Evolutionary conservation across 1,140 invertebrate species (phyloP).

Genomic region (Hylyphantes graminicola): DNA sequence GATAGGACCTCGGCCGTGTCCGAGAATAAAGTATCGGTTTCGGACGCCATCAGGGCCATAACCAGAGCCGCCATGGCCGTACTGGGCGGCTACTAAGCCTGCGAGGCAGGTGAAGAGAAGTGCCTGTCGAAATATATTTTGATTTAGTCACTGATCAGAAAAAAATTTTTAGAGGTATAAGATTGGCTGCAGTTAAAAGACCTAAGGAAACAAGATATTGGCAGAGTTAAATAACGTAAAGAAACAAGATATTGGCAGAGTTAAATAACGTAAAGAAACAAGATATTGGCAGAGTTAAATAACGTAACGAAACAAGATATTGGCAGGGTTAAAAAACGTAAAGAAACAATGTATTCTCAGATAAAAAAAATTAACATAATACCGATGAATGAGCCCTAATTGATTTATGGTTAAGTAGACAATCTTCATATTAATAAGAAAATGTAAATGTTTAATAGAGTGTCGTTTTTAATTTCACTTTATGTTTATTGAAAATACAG

Average conservation of each 20-base stretch:
- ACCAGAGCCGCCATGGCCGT: constrained; percentile 23
- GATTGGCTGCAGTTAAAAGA: neutral
- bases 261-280: neutral
- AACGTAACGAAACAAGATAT: too few relatives aligned
- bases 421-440: too few relatives aligned
- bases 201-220: neutral
- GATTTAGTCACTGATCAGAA: neutral
- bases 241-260: neutral
- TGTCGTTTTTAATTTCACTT: too few relatives aligned
- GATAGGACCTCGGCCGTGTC: constrained; percentile 42
- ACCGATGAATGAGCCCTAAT: too few relatives aligned
- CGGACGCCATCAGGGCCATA: constrained; percentile 46
- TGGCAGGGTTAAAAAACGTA: neutral
- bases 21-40: constrained; percentile 51
- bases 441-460: too few relatives aligned
- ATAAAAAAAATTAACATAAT: neutral
- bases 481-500: too few relatives aligned
- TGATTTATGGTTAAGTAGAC: too few relatives aligned
- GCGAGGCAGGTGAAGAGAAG: neutral
- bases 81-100: constrained; percentile 33
- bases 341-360: neutral
- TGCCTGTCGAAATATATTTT: neutral
- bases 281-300: neutral
- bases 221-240: neutral
- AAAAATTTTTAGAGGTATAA: too few relatives aligned